These are phyloP conservation scores for Synaphobranchus kaupii DNA, from an alignment of 2,797 vertebrate genomes.

Conservation along the genomic window DNA sequence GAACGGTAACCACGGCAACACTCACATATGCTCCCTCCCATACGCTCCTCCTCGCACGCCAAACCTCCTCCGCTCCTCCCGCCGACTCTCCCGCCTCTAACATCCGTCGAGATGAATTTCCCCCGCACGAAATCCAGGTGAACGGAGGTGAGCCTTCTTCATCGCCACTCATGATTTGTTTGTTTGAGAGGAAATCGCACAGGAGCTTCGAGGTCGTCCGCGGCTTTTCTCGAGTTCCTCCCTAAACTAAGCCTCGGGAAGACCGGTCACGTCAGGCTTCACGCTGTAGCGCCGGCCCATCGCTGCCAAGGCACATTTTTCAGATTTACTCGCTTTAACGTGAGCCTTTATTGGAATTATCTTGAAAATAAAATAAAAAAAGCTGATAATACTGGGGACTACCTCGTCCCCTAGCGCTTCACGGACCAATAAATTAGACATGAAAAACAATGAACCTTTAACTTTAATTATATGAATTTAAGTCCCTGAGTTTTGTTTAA, in stretches of 20 bases:
- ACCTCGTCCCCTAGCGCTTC: conserved; percentile 33
- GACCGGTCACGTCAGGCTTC: background rate
- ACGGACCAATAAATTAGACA: conserved; percentile 28
- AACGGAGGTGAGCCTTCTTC: background rate
- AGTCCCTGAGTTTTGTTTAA: conserved; percentile 38
- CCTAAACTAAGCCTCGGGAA: background rate
- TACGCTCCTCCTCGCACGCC: background rate
- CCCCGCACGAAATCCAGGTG: background rate
- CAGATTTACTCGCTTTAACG: background rate
- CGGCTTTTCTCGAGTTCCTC: background rate
- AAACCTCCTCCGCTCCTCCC: background rate
- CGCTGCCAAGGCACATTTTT: background rate
- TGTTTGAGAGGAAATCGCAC: background rate
- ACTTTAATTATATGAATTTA: conserved; percentile 44
- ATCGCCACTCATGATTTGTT: background rate
- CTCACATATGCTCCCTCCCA: background rate
- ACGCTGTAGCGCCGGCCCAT: background rate
- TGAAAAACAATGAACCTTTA: conserved; percentile 36
- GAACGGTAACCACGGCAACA: conserved; percentile 11
- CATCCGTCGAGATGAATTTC: background rate
- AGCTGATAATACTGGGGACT: conserved; percentile 29
- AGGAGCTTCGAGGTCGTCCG: background rate
- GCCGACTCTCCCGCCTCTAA: background rate
- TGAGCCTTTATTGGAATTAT: background rate
- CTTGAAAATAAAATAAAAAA: conserved; percentile 28